Base-by-base conservation (phyloP, 2,797 vertebrate genomes). In the Erpetoichthys calabaricus region DNA sequence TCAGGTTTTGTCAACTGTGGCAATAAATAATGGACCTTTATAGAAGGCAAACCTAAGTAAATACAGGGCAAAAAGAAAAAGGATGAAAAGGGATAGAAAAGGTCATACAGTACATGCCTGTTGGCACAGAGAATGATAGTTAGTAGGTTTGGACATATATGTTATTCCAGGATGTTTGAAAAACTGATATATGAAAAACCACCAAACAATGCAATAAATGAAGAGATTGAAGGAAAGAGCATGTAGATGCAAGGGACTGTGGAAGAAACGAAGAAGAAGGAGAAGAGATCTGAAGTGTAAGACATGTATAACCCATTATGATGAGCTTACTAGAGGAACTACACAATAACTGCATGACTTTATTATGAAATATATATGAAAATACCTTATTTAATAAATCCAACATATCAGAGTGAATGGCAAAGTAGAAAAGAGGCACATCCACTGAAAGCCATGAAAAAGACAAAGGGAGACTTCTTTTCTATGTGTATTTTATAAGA, bases 311-410 rank as follows among this genome's bases (percentile, higher is more conserved):
- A 25, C 25, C 25, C 25, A 63, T 56, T 56, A 56, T 47, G 61
- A 51, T 61, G 57, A 60, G 53, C 62, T 59, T 62, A 47, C 56
- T 50, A 47, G 25, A 56, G 47, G 58, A 65, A 58, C 55, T 62
- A 58, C 61, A 60, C 56, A 53, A 57, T 64, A 68, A 63, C 66
- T 73, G 73, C 71, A 73, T 75, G 71, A 73, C 62, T 70, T 7
- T n/a, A 49, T 7, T 49, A 69, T 69, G 65, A 64, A 58, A 64
- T 60, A 56, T 63, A 60, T 67, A 70, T 72, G 66, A 69, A 68
- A 70, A 60, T 67, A 66, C 62, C 66, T 70, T 72, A 61, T 63
- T 68, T 67, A 64, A 66, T 62, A n/a, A 65, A 66, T 62, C 53
- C 57, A 55, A 65, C 62, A 72, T 68, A 68, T 65, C 62, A 67